Percentiles rank a stretch among this genome's conserved stretches.
phyloP scores from a whole-genome alignment of 2,113 vertebrate species.

The Melanocharis versteri region DNA sequence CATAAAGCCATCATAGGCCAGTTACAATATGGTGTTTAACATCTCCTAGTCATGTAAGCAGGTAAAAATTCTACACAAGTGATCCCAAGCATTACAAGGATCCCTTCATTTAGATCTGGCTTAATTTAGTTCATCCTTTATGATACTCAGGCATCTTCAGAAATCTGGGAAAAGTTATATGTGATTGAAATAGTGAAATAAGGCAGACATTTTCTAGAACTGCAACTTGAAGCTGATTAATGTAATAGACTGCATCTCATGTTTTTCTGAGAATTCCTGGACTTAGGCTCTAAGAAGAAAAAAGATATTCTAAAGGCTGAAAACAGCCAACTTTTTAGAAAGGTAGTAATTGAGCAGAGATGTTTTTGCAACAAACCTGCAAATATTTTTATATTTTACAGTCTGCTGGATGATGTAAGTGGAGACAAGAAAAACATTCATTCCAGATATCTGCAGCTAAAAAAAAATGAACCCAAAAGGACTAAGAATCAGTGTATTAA shows the following conservation, averaged over 20 bases:
- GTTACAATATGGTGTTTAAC: not conserved
- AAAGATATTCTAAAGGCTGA: not conserved
- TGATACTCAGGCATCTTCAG: not conserved
- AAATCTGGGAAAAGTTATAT: not conserved
- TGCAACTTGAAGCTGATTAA: not conserved
- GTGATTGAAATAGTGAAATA: not conserved
- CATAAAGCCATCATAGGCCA: not conserved
- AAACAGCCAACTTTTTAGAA: conserved; percentile 38
- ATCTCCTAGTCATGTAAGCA: not conserved
- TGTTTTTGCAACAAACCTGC: conserved; percentile 18
- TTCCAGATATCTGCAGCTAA: not conserved
- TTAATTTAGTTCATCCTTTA: not conserved
- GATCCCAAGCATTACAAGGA: not conserved
- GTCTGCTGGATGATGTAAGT: conserved; percentile 39
- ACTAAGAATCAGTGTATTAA: not conserved
- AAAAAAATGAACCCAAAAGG: conserved; percentile 21
- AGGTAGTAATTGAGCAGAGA: conserved; percentile 6
- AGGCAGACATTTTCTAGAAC: not conserved
- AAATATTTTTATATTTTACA: conserved; percentile 53
- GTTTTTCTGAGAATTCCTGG: not conserved
- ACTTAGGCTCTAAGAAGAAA: not conserved
- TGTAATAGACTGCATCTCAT: not conserved
- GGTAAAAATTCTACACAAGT: not conserved
- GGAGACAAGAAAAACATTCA: not conserved
- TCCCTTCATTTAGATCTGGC: not conserved